Base-by-base conservation (phyloP, 2,113 vertebrate genomes). In the Balaenoptera acutorostrata region DNA sequence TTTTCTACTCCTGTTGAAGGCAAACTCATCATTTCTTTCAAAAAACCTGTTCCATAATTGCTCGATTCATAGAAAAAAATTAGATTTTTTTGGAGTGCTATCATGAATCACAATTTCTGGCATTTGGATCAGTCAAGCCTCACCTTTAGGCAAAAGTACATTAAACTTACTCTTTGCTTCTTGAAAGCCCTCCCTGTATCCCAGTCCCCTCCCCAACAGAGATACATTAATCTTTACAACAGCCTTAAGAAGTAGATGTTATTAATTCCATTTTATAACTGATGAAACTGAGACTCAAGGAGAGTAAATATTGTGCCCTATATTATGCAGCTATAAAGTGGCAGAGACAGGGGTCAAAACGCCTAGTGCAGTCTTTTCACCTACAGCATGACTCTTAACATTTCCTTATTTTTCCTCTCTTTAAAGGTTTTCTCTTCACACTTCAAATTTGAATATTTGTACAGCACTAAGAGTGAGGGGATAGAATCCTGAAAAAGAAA, bases 1-100 rank as follows among this genome's bases (percentile, higher is more conserved):
- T 89, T 85, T 93, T 84, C 29, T 87, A 87, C 14, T 93, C 17
- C 55, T 93, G 41, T 92, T 68, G 61, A 87, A 95, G 44, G 31
- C 3, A 82, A 88, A 89, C n/a, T 90, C 46, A 69, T 66, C n/a
- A 39, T 87, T 80, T 52, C 2, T 23, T n/a, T 20, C 2, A 44
- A 75, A 93, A 88, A 93, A 27, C 29, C 3, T 91, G 21, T 46
- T 66, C 44, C 5, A 23, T 75, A 86, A 77, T 89, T 83, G 12
- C 15, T 95, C 27, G 68, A 68, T 23, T 55, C 52, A 41, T 31
- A 10, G 20, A 82, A 83, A 46, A 63, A 86, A 82, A 83, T 91
- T 33, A 18, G 1, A 39, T 59, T 74, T 90, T 77, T 36, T 25
- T 74, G 59, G 66, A 44, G 57, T 71, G 14, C 17, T 17, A 8